Conservation (phyloP, 2,113 vertebrate genomes). For the Jaculus jaculus region DNA sequence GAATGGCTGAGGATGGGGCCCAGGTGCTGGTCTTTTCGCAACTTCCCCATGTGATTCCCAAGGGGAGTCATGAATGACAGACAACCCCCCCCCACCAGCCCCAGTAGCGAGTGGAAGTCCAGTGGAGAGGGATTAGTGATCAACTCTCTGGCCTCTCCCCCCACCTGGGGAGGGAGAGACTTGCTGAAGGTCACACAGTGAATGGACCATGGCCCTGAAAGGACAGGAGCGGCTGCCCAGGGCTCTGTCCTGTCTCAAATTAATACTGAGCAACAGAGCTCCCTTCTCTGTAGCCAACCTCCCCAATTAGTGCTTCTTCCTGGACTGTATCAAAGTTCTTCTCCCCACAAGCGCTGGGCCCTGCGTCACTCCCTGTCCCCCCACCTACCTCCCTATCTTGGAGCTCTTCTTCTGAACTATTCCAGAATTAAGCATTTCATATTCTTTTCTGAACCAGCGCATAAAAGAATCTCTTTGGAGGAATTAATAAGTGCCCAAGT, state of each 20-base stretch:
- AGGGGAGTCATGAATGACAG: background rate
- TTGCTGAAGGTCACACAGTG: background rate
- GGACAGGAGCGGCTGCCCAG: background rate
- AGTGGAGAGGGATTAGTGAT: background rate
- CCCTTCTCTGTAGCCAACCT: background rate
- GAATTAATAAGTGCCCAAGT: conserved; percentile 46
- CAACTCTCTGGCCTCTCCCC: background rate
- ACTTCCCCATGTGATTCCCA: background rate
- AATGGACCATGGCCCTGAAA: background rate
- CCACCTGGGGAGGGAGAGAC: background rate
- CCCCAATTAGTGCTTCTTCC: background rate
- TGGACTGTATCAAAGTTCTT: background rate
- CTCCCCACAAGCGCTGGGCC: background rate
- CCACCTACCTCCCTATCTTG: background rate
- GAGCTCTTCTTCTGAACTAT: background rate
- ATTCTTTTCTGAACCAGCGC: conserved; percentile 41
- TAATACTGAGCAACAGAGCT: background rate
- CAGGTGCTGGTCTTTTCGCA: background rate
- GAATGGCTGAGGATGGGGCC: background rate
- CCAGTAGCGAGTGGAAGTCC: background rate
- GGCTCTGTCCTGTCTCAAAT: background rate
- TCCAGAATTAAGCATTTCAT: conserved; percentile 25
- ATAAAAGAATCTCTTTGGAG: conserved; percentile 43
- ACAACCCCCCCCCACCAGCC: too few species aligned
- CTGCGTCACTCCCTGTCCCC: background rate